A percentile compares a stretch with the other conserved stretches of the same genome.
These are phyloP conservation scores for Yoshiicerus persimilis DNA, from an alignment of 1,140 invertebrate species.

Conservation along the genomic window DNA sequence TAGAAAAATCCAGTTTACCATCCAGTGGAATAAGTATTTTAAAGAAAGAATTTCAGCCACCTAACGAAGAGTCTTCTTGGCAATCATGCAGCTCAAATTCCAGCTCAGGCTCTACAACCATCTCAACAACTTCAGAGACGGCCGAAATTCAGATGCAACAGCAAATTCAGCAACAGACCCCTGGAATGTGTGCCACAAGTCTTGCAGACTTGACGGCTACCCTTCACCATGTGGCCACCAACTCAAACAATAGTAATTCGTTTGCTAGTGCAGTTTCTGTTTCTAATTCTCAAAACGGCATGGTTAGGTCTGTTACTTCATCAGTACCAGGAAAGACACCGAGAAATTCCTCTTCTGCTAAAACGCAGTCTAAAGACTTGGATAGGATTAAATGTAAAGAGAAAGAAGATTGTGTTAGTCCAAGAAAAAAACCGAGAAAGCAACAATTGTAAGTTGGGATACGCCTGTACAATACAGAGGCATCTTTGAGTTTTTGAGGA, in stretches of 20 bases:
- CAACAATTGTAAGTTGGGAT: conserved; percentile 65
- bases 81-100: conserved; percentile 49
- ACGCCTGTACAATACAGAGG: not conserved
- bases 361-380: conserved; percentile 41
- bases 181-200: not conserved
- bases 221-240: conserved; percentile 29
- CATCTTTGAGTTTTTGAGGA: too few species aligned
- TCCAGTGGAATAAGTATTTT: conserved; percentile 47
- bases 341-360: conserved; percentile 21
- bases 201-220: conserved; percentile 5
- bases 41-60: conserved; percentile 49
- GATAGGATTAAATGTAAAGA: conserved; percentile 41
- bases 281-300: conserved; percentile 29
- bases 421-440: conserved; percentile 75
- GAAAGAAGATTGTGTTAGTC: conserved; percentile 63
- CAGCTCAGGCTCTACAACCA: conserved; percentile 68
- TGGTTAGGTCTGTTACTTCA: conserved; percentile 28
- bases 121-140: conserved; percentile 68
- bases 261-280: not conserved
- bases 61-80: conserved; percentile 51
- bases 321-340: not conserved
- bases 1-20: conserved; percentile 35
- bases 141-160: conserved; percentile 45
- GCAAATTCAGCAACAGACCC: conserved; percentile 23
- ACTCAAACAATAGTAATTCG: conserved; percentile 25